phyloP scores from a whole-genome alignment of 2,888 invertebrate genomes.

The Urechis unicinctus region DNA sequence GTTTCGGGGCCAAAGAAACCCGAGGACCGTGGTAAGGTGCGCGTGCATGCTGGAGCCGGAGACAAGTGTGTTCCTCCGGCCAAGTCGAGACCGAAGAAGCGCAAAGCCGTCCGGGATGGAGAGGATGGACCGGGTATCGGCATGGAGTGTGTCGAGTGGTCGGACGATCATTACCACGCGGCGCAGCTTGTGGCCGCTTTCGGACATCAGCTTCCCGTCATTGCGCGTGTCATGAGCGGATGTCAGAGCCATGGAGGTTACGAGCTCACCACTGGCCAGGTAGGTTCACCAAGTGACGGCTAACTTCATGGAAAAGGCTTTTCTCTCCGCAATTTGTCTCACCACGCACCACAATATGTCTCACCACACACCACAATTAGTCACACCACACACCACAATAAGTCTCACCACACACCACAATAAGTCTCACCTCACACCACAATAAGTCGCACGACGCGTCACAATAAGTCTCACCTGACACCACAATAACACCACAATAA shows the following conservation, averaged over 20 bases:
- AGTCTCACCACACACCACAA: too few species aligned
- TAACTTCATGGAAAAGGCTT: neutral
- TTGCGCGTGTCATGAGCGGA: slow-evolving; percentile 15
- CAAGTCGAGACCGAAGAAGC: slow-evolving; percentile 18
- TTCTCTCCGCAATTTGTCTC: too few species aligned
- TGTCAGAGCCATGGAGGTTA: slow-evolving; percentile 12
- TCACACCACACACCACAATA: too few species aligned
- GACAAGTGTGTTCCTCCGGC: slow-evolving; percentile 19
- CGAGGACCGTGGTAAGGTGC: neutral
- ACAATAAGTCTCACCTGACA: too few species aligned
- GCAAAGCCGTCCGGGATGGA: slow-evolving; percentile 5
- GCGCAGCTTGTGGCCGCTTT: slow-evolving; percentile 10
- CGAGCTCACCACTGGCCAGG: slow-evolving; percentile 16
- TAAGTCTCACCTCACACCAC: too few species aligned
- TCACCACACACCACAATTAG: too few species aligned
- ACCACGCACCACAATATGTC: too few species aligned
- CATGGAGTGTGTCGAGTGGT: slow-evolving; percentile 10
- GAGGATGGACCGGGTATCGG: neutral
- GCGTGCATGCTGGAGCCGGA: slow-evolving; percentile 13
- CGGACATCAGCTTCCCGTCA: slow-evolving; percentile 15
- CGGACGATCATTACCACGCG: slow-evolving; percentile 13
- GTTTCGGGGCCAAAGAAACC: neutral
- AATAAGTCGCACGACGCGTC: too few species aligned
- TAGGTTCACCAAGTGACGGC: too few species aligned
- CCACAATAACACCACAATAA: too few species aligned